These are phyloP conservation scores for Diploptera punctata DNA, from an alignment of 2,888 invertebrate species.

Conservation along the genomic window DNA sequence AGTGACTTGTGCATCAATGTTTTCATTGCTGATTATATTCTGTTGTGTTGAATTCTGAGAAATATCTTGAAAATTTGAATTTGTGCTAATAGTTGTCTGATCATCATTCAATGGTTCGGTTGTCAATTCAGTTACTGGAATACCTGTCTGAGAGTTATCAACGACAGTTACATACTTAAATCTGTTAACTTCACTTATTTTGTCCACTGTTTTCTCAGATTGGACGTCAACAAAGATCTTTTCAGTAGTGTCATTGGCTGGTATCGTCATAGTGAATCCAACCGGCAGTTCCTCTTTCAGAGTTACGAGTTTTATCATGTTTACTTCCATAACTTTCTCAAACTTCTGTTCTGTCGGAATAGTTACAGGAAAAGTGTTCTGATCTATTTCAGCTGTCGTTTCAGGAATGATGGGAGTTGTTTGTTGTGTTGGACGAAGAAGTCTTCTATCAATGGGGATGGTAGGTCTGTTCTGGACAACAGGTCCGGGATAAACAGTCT, in stretches of 20 bases:
- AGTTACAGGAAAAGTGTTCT: background rate
- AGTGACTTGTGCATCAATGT: no score
- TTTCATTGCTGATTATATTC: background rate
- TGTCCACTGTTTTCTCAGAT: conserved; percentile 9
- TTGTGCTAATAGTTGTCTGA: no score
- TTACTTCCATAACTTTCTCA: conserved; percentile 41
- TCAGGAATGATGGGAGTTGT: background rate
- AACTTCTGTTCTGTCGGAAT: conserved; percentile 8
- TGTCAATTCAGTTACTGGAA: background rate
- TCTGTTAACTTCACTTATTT: conserved; percentile 26
- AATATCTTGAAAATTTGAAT: background rate
- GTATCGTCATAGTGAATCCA: background rate
- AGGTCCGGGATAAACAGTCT: conserved; percentile 11
- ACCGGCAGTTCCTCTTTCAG: conserved; percentile 25
- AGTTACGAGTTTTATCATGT: conserved; percentile 37
- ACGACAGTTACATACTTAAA: conserved; percentile 13
- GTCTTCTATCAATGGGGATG: background rate
- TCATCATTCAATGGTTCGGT: background rate
- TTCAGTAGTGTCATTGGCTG: conserved; percentile 16
- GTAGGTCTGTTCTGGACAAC: background rate
- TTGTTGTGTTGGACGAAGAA: background rate
- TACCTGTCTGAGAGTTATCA: background rate
- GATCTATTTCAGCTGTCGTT: background rate
- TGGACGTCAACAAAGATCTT: background rate
- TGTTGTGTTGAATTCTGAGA: background rate